Evolutionary conservation across 2,797 vertebrate species (phyloP).

Genomic region (Huso huso): DNA sequence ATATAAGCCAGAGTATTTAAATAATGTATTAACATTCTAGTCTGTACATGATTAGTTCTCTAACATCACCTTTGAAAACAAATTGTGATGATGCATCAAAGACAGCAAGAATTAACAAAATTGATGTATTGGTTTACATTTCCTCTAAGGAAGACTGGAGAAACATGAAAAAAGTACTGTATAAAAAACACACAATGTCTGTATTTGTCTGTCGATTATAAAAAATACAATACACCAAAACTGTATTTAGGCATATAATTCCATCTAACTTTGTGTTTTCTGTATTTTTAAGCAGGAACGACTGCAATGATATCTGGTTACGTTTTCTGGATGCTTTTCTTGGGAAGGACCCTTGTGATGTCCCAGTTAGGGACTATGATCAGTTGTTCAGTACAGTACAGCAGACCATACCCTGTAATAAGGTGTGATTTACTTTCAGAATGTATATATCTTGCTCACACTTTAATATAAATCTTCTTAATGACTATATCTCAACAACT

Average conservation of each 20-base stretch:
- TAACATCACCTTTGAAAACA: too few relatives aligned
- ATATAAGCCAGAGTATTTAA: too few relatives aligned
- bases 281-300: conserved; percentile 34
- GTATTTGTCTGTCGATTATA: neutral
- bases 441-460: too few relatives aligned
- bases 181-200: neutral
- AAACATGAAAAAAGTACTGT: too few relatives aligned
- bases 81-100: too few relatives aligned
- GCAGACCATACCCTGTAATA: conserved; percentile 46
- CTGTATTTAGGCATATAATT: too few relatives aligned
- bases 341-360: conserved; percentile 37
- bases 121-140: too few relatives aligned
- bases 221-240: too few relatives aligned
- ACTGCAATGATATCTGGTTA: conserved; percentile 57
- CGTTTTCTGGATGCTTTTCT: conserved; percentile 43
- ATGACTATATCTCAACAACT: too few relatives aligned
- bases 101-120: too few relatives aligned
- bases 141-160: too few relatives aligned
- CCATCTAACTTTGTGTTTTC: conserved; percentile 7
- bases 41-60: neutral
- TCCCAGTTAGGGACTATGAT: conserved; percentile 40
- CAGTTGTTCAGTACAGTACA: conserved; percentile 39
- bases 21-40: neutral
- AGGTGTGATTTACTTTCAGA: conserved; percentile 29
- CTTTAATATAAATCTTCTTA: too few relatives aligned